phyloP scores from a whole-genome alignment of 2,113 vertebrate species.

The Melanerpes formicivorus region DNA sequence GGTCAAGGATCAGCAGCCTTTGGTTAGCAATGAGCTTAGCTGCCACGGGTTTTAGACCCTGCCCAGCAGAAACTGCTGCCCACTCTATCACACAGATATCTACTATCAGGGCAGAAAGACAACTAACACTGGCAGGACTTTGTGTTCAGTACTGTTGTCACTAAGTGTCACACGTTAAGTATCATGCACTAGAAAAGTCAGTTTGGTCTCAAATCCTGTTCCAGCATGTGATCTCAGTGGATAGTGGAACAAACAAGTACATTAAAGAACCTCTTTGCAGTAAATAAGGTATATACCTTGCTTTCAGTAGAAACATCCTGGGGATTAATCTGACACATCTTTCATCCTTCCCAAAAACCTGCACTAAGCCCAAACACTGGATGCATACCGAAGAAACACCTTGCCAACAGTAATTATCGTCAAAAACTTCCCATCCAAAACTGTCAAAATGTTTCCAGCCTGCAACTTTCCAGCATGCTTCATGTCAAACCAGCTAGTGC shows the following conservation, averaged over 20 bases:
- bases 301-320: neutral
- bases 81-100: conserved; percentile 26
- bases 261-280: neutral
- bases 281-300: neutral
- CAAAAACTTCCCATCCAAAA: neutral
- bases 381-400: neutral
- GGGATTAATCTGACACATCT: neutral
- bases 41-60: conserved; percentile 12
- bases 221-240: neutral
- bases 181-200: accelerated
- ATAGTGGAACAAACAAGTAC: neutral
- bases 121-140: conserved; percentile 31
- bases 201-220: neutral
- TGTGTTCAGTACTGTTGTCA: neutral
- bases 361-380: neutral
- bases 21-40: conserved; percentile 22
- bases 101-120: conserved; percentile 34
- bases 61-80: neutral
- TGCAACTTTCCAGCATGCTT: neutral
- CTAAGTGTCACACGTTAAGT: neutral
- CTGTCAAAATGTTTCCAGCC: neutral
- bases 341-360: neutral
- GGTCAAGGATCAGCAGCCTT: conserved; percentile 64
- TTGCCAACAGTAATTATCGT: neutral
- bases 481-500: neutral